These are phyloP conservation scores for Plecturocebus donacophilus DNA, from an alignment of 2,113 vertebrate species.

Conservation along the genomic window DNA sequence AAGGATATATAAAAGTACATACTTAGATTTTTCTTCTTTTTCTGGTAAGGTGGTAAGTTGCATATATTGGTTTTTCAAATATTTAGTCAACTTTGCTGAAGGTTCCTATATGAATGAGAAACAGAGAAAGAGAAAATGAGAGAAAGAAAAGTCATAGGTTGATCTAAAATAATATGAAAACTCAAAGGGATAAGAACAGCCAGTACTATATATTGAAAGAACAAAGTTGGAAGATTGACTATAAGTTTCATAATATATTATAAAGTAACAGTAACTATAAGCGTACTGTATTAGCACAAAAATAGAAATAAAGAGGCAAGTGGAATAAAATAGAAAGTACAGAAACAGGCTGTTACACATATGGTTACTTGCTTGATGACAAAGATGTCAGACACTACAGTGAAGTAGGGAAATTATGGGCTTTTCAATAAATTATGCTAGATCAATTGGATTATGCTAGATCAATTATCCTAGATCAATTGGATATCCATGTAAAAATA, in stretches of 20 bases:
- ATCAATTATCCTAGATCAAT: neutral
- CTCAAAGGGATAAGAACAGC: neutral
- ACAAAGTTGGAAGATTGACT: neutral
- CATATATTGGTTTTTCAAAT: conserved; percentile 6
- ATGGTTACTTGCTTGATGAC: too few species aligned
- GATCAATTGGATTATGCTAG: neutral
- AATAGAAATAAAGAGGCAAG: neutral
- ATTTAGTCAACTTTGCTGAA: neutral
- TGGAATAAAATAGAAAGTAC: neutral
- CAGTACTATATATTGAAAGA: neutral
- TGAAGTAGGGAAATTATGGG: neutral
- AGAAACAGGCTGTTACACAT: neutral
- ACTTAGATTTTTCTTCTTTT: neutral
- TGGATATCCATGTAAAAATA: neutral
- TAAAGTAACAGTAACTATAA: neutral
- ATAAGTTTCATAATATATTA: neutral
- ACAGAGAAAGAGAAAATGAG: neutral
- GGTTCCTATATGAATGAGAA: neutral
- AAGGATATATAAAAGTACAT: neutral
- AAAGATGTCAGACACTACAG: neutral
- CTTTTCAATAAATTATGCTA: neutral
- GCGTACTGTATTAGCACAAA: neutral
- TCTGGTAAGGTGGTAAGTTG: neutral
- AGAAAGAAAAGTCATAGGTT: neutral
- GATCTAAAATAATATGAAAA: neutral